phyloP scores from a whole-genome alignment of 2,888 invertebrate genomes.

The Troglohyphantes excavatus region DNA sequence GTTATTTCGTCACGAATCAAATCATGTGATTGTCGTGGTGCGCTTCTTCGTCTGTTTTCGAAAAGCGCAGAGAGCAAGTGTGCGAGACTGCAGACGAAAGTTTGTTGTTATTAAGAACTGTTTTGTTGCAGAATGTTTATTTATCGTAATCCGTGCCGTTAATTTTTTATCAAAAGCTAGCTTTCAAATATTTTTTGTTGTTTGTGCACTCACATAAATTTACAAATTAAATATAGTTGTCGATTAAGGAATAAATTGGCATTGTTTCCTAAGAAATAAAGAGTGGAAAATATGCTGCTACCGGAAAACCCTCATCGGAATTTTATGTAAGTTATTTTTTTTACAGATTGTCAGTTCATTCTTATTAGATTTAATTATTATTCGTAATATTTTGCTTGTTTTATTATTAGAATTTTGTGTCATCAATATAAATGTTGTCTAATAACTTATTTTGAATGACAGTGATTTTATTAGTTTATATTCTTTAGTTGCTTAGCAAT shows the following conservation, averaged over 20 bases:
- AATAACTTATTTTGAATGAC: no score
- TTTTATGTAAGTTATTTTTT: background rate
- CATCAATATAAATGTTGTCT: no score
- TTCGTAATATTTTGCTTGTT: no score
- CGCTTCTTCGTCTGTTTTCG: constrained; percentile 21
- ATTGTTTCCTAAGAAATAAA: background rate
- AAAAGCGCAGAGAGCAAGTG: constrained; percentile 12
- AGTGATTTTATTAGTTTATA: no score
- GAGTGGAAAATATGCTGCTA: background rate
- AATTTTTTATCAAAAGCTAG: background rate
- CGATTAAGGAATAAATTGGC: background rate
- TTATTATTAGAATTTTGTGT: no score
- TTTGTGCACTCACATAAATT: background rate
- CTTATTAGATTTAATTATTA: no score
- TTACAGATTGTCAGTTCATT: no score
- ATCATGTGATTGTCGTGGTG: constrained; percentile 47
- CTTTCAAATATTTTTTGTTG: background rate
- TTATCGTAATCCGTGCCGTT: background rate
- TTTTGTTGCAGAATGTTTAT: constrained; percentile 8
- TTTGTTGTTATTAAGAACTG: background rate
- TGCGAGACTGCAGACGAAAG: background rate
- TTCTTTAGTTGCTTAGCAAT: no score
- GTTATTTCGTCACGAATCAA: constrained; percentile 43
- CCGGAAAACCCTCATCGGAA: background rate
- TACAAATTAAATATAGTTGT: background rate